Percentiles rank a stretch among this genome's conserved stretches.
These are phyloP conservation scores for Salvator merianae DNA, from an alignment of 2,113 vertebrate species.

Conservation along the genomic window DNA sequence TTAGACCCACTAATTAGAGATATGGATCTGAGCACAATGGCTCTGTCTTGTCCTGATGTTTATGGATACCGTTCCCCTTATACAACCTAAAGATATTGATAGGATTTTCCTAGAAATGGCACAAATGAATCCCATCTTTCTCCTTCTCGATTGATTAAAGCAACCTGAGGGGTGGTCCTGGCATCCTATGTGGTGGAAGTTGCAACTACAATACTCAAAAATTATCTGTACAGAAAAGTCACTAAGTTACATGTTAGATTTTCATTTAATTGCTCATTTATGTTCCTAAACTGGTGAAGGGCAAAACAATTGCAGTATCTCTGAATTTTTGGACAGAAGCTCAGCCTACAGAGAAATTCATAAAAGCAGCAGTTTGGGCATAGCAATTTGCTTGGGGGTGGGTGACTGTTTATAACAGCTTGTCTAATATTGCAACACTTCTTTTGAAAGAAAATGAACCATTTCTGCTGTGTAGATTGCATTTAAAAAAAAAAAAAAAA, in stretches of 20 bases:
- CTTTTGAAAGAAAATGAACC: not conserved
- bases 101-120: not conserved
- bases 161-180: not conserved
- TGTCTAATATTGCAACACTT: slow-evolving; percentile 7
- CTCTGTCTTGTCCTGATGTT: not conserved
- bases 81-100: not conserved
- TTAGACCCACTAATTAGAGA: not conserved
- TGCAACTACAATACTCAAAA: not conserved
- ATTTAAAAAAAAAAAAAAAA: not conserved
- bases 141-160: not conserved
- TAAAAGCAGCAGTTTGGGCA: not conserved
- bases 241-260: not conserved
- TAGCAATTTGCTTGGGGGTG: not conserved
- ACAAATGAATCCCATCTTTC: not conserved
- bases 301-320: not conserved
- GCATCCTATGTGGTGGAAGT: not conserved
- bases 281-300: not conserved
- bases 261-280: not conserved
- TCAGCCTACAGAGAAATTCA: not conserved
- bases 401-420: not conserved
- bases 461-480: not conserved
- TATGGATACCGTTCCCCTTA: not conserved
- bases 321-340: not conserved
- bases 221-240: not conserved
- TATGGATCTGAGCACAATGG: not conserved